phyloP scores from a whole-genome alignment of 1,140 invertebrate species.

The Leptoteleia sp. region DNA sequence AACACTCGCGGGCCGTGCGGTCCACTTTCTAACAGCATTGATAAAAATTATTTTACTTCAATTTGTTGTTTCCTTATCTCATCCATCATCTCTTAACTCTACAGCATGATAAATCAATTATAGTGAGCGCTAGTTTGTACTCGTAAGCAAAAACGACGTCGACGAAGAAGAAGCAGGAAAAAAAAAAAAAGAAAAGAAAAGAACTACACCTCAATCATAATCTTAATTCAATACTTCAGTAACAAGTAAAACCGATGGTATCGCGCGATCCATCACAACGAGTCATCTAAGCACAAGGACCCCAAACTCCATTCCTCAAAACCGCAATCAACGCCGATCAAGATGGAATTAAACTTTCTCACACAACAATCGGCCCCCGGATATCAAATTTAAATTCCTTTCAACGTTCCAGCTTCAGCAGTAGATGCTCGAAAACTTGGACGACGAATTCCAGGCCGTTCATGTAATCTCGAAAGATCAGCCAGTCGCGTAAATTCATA shows the following conservation, averaged over 20 bases:
- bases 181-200: constrained; percentile 5
- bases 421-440: constrained; percentile 81
- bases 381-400: constrained; percentile 36
- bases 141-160: constrained; percentile 15
- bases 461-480: constrained; percentile 86
- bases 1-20: not conserved
- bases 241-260: constrained; percentile 42
- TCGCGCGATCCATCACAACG: constrained; percentile 28
- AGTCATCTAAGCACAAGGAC: constrained; percentile 27
- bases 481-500: constrained; percentile 83
- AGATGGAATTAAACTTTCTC: constrained; percentile 38
- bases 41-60: constrained; percentile 45
- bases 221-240: constrained; percentile 36
- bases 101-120: constrained; percentile 47
- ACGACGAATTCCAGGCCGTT: constrained; percentile 83
- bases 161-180: no score
- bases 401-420: constrained; percentile 69
- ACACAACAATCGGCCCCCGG: constrained; percentile 21
- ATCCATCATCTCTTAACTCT: constrained; percentile 21
- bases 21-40: constrained; percentile 8
- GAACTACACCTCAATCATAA: constrained; percentile 18
- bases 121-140: constrained; percentile 20
- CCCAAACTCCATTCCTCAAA: constrained; percentile 32
- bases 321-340: constrained; percentile 37
- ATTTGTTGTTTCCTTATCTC: constrained; percentile 45